phyloP scores from a whole-genome alignment of 2,888 invertebrate genomes.

The Magallana nippona region DNA sequence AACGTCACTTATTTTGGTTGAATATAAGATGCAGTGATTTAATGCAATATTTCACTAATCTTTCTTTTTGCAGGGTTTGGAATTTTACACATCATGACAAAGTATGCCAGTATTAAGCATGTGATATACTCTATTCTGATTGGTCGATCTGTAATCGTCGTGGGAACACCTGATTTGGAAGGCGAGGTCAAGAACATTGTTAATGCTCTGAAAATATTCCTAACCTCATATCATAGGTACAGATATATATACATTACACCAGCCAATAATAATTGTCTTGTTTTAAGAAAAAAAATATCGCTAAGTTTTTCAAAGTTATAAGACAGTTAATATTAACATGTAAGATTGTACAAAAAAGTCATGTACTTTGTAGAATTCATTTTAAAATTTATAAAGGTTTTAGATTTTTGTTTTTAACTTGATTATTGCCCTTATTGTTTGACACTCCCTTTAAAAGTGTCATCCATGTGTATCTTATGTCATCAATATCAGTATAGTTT shows the following conservation, averaged over 20 bases:
- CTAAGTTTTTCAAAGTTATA: too few species aligned
- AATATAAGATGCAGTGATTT: neutral
- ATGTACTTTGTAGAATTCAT: too few species aligned
- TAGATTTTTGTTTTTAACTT: too few species aligned
- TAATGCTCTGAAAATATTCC: slow-evolving; percentile 73
- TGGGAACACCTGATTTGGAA: slow-evolving; percentile 68
- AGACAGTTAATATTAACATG: too few species aligned
- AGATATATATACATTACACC: neutral
- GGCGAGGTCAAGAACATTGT: slow-evolving; percentile 67
- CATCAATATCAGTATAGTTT: too few species aligned
- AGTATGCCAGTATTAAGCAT: slow-evolving; percentile 68
- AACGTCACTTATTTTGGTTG: neutral
- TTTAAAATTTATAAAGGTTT: too few species aligned
- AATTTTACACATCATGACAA: slow-evolving; percentile 60
- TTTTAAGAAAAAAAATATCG: too few species aligned
- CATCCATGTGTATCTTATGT: too few species aligned
- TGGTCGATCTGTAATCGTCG: slow-evolving; percentile 74
- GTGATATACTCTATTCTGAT: slow-evolving; percentile 73
- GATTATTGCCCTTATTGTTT: too few species aligned
- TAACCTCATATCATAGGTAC: slow-evolving; percentile 71
- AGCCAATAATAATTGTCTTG: too few species aligned
- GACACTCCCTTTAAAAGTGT: too few species aligned
- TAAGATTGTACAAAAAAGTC: too few species aligned
- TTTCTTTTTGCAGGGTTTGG: slow-evolving; percentile 44
- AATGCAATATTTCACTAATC: neutral